Evolutionary conservation across 2,797 vertebrate species (phyloP).

Genomic region (Poecilia velifera): DNA sequence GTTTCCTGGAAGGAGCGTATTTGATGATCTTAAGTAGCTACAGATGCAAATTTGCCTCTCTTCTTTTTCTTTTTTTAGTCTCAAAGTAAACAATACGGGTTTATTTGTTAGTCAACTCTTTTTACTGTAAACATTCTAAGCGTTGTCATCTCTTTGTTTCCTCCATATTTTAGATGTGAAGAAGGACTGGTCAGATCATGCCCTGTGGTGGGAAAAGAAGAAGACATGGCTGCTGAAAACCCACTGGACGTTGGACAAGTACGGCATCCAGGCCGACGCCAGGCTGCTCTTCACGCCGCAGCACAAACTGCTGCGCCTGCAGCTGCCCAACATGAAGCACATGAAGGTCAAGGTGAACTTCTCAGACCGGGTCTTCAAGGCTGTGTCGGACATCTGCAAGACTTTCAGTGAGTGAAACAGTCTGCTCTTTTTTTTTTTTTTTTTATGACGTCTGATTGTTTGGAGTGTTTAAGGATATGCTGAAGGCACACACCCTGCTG

Average conservation of each 20-base stretch:
- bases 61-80: slow-evolving; percentile 16
- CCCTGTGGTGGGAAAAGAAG: slow-evolving; percentile 99
- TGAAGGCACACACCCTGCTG: slow-evolving; percentile 6
- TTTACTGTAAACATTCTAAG: neutral
- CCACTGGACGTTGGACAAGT: slow-evolving; percentile 99
- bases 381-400: slow-evolving; percentile 98
- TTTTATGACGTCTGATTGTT: neutral
- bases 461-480: neutral
- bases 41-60: slow-evolving; percentile 17
- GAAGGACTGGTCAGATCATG: slow-evolving; percentile 99
- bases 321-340: slow-evolving; percentile 99
- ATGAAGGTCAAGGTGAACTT: slow-evolving; percentile 99
- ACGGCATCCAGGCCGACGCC: slow-evolving; percentile 97
- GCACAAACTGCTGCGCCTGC: slow-evolving; percentile 96
- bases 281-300: slow-evolving; percentile 97
- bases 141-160: neutral
- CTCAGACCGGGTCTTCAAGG: slow-evolving; percentile 98
- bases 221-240: slow-evolving; percentile 98
- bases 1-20: slow-evolving; percentile 51
- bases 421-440: neutral
- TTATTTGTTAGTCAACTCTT: neutral
- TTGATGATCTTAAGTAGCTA: slow-evolving; percentile 50
- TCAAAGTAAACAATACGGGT: neutral
- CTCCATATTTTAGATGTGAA: slow-evolving; percentile 87
- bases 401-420: slow-evolving; percentile 93